Base-by-base conservation (phyloP, 2,888 invertebrate species). In the Luffia ferchaultella region DNA sequence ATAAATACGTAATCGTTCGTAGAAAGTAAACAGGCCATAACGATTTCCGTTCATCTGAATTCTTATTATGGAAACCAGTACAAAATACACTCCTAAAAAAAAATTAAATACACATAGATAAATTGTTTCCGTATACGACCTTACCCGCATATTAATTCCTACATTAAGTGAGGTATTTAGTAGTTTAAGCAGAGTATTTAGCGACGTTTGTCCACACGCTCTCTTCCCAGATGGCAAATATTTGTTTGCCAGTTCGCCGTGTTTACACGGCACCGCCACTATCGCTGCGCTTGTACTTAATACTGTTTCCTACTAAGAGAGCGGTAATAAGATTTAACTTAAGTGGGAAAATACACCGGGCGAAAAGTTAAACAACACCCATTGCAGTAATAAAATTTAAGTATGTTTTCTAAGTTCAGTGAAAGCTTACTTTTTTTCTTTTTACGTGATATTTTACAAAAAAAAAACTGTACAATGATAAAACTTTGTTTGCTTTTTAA, bases 171-270 rank as follows among this genome's bases (percentile, higher is more conserved):
- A 7, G 30, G 30, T 12, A 12, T 30, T 30, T 30, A 30, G 30
- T 30, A 30, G 30, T 12, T n/a, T 30, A 30, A 30, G 30, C 5
- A 30, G 30, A 30, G 30, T 30, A 30, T 30, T 30, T 30, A 30
- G 30, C 30, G 30, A 12, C 30, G 30, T 30, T 30, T 30, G 30
- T 30, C 30, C 30, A 30, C 30, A 30, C 30, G 30, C 30, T 3
- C 30, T 30, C 30, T 12, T 12, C 30, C 3, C 30, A 30, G 30
- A 30, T 30, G 12, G 30, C 30, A 30, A 30, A 30, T 77, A 73
- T 76, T 70, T 66, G 68, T 60, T 61, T 68, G 64, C 65, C 65
- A 68, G 65, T 58, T 66, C 60, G 70, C 73, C 72, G 74, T 76
- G 73, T 75, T 65, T 67, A 66, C 58, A 64, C 9, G 67, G 12